Conservation (phyloP, 2,797 vertebrate species). For the Salmo trutta region DNA sequence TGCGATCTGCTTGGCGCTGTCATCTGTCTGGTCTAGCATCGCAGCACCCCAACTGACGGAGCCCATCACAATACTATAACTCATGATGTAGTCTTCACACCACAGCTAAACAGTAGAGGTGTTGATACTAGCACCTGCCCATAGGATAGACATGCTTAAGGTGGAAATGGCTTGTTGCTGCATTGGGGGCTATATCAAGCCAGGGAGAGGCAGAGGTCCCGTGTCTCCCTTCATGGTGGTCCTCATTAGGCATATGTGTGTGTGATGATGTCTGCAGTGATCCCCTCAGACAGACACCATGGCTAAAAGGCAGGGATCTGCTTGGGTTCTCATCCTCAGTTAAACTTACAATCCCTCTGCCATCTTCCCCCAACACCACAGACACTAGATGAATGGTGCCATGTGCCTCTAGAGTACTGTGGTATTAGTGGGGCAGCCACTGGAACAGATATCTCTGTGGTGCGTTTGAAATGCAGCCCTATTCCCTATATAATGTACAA, state of each 20-base stretch:
- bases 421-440: not conserved
- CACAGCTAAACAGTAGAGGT: constrained; percentile 10
- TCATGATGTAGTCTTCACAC: constrained; percentile 28
- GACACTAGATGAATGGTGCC: constrained; percentile 3
- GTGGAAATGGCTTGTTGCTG: constrained; percentile 39
- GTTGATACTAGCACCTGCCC: constrained; percentile 31
- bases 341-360: not conserved
- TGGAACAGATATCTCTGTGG: not conserved
- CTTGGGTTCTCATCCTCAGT: constrained; percentile 18
- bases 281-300: not conserved
- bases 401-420: constrained; percentile 22
- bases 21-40: not conserved
- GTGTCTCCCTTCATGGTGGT: constrained; percentile 58
- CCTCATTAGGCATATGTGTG: constrained; percentile 47
- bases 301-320: constrained; percentile 1
- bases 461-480: not conserved
- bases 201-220: constrained; percentile 8
- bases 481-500: not conserved
- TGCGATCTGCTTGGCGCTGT: constrained; percentile 1
- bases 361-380: constrained; percentile 5
- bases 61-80: constrained; percentile 22
- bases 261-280: not conserved
- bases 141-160: constrained; percentile 22
- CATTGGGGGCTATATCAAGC: constrained; percentile 10
- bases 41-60: not conserved